Base-by-base conservation (phyloP, 2,888 invertebrate species). In the Acrocyrtus sp. region DNA sequence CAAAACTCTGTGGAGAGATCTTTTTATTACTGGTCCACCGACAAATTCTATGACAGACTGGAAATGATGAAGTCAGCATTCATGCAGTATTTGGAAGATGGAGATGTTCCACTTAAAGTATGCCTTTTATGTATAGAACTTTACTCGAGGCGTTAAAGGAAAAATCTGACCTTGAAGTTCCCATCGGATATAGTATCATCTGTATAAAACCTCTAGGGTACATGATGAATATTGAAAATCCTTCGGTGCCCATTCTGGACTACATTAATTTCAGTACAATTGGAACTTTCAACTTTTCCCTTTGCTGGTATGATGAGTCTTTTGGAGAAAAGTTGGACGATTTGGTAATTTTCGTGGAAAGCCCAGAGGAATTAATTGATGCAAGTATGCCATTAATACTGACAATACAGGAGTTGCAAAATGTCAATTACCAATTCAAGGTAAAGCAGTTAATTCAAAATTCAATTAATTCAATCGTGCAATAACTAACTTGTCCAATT, bases 171-270 rank as follows among this genome's bases (percentile, higher is more conserved):
- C 8, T 39, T 10, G 74, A 74, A 21, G 45, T 76, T n/a, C 61
- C 57, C 2, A 63, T 76, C 15, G 76, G 76, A 5, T 63, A 72
- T 26, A 51, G 51, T 5, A 3, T 67, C 1, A 29, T 76, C 19
- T 57, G 26, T n/a, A 47, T 76, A 19, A 74, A 76, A 29, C 69
- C 74, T 8, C 56, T 74, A 22, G 67, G 65, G 2, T 72, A 76
- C 41, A 39, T 68, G 17, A 41, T 72, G 0, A 67, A 68, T 6
- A 58, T 74, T 29, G 62, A 51, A 19, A 65, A 61, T 34, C 19
- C 26, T 12, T 10, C 48, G 4, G 72, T 62, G 6, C 56, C 69
- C 12, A 72, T 76, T 39, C 17, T 74, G 17, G 74, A 67, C 15
- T 62, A 50, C 17, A 5, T 61, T 2, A 67, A 19, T 4, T 61